Base-by-base conservation (phyloP, 37 sponge, comb jelly and placozoan genomes). In the Haliclona indistincta region DNA sequence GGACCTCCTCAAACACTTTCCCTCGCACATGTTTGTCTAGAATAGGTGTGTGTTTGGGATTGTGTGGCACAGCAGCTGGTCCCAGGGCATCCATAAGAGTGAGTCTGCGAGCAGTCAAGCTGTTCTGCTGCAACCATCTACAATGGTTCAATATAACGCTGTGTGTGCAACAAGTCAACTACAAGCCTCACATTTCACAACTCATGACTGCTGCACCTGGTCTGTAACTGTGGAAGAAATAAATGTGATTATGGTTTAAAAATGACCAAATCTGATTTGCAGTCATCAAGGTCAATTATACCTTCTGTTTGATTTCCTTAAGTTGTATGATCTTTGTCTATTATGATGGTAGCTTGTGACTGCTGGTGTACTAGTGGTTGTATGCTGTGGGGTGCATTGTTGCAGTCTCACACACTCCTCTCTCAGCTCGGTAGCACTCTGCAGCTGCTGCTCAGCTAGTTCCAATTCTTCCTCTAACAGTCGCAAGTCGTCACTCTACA, bases 41-140 rank as follows among this genome's bases (percentile, higher is more conserved):
- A 4, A 86, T 36, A 6, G 79, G 84, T 19, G 84, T 67, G 56
- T 79, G 81, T 53, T 72, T 74, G 51, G 93, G 72, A 23, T 71
- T 72, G 49, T 81, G 83, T 11, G 82, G 85, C 19, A 85, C 64
- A 40, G 81, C 65, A 25, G 86, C 52, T 1, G 94, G 86, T 1
- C 81, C 94, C 29, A 85, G 69, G 28, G 94, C 89, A 66, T 93
- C 94, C 83, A 93, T 84, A 15, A 88, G 88, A 11, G 79, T 84
- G 20, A 93, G 83, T 28, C 76, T 80, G 26, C 77, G 81, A 19
- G 90, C 75, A n/a, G 75, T 34, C 43, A 88, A 73, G 30, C 86
- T 85, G 77, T 93, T 79, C 63, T 81, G 81, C 49, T 53, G 37
- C 61, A 93, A 30, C 94, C 89, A 93, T 37, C 81, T 93, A 37